Evolutionary conservation across 2,113 vertebrate species (phyloP).

Genomic region (Ascaphus truei): DNA sequence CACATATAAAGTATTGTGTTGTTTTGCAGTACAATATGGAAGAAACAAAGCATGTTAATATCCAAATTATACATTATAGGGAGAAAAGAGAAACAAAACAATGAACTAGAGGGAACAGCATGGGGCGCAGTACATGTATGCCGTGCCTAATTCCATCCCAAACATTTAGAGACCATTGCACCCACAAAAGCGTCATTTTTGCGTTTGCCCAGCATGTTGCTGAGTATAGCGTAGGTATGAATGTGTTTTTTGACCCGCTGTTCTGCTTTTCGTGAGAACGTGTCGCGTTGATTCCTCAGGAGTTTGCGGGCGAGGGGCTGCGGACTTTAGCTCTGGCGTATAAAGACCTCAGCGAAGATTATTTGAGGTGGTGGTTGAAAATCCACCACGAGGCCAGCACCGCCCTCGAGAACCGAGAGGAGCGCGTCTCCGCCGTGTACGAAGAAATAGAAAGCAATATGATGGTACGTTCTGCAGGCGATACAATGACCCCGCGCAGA

Average conservation of each 20-base stretch:
- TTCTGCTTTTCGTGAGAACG: not conserved
- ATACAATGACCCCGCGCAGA: too few species aligned
- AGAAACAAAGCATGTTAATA: too few species aligned
- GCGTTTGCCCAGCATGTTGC: not conserved
- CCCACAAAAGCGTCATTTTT: too few species aligned
- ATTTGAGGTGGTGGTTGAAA: constrained; percentile 64
- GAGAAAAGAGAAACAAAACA: too few species aligned
- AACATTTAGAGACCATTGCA: too few species aligned
- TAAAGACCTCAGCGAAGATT: constrained; percentile 64
- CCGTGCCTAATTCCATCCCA: too few species aligned
- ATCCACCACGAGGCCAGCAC: constrained; percentile 56
- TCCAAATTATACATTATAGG: too few species aligned
- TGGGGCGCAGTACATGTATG: too few species aligned
- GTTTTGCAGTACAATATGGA: too few species aligned
- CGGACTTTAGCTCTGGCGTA: constrained; percentile 67
- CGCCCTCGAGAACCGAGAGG: constrained; percentile 50
- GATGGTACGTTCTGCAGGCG: constrained; percentile 53
- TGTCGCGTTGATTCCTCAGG: constrained; percentile 41
- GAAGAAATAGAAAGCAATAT: constrained; percentile 68
- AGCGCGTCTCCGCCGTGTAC: constrained; percentile 53
- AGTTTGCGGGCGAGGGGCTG: constrained; percentile 71
- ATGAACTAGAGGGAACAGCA: too few species aligned
- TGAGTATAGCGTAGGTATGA: not conserved
- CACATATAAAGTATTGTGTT: too few species aligned
- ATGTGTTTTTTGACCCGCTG: not conserved